Evolutionary conservation across 2,888 invertebrate species (phyloP).

Genomic region (Orthosia cruda): DNA sequence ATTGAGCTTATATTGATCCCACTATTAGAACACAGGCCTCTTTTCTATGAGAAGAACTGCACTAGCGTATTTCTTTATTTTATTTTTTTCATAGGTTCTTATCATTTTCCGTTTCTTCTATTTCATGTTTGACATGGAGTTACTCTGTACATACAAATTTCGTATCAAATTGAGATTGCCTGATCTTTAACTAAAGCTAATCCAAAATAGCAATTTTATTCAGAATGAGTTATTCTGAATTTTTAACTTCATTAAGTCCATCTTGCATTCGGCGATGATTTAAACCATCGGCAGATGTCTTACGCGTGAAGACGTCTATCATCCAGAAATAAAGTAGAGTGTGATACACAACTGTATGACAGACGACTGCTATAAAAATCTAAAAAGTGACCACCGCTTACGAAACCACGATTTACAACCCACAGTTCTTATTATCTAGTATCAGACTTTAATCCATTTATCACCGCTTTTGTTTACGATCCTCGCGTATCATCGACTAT

Average conservation of each 20-base stretch:
- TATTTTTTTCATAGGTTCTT: not conserved
- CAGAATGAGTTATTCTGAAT: not conserved
- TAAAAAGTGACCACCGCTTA: constrained; percentile 86
- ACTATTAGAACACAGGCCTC: no score
- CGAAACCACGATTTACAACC: constrained; percentile 90
- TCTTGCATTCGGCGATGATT: constrained; percentile 24
- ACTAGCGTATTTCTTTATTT: not conserved
- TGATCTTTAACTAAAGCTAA: not conserved
- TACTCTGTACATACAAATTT: no score
- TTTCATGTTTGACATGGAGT: not conserved
- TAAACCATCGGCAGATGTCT: constrained; percentile 33
- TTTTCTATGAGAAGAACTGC: no score
- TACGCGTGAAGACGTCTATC: constrained; percentile 22
- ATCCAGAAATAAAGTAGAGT: constrained; percentile 24
- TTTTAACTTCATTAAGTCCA: constrained; percentile 14
- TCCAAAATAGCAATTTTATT: not conserved
- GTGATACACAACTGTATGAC: constrained; percentile 69
- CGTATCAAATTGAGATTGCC: no score
- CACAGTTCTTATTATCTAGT: constrained; percentile 89
- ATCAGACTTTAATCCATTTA: constrained; percentile 91
- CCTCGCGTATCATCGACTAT: constrained; percentile 91
- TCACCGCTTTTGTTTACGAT: constrained; percentile 92
- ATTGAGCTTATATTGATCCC: no score
- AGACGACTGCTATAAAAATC: constrained; percentile 68
- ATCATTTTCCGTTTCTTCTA: not conserved